Evolutionary conservation across 1,140 invertebrate species (phyloP), one percentile per base, ranked within the genome.

Genomic region (Diorhabda elongata): DNA sequence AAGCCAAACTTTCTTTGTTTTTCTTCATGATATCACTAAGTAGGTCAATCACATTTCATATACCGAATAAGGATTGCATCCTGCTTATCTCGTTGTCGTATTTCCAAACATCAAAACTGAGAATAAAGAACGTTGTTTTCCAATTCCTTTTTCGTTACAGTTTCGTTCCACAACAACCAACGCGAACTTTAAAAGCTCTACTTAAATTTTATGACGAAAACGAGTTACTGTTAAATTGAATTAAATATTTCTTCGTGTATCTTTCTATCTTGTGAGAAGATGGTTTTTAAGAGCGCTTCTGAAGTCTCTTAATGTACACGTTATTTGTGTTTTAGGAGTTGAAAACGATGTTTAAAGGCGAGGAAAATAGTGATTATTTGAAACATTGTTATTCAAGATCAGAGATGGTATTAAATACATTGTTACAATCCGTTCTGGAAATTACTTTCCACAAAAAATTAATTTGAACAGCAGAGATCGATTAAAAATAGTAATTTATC

Each of bases 211-310:
- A 52, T 52, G 47, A 52, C 6, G n/a, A 52, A n/a, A 52, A 52
- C 47, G 47, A 52, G 47, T 52, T 52, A n/a, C 47, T 52, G 47
- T n/a, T 52, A 52, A 52, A 52, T 52, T 52, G 47, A 52, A 52
- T 52, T 52, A 52, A 52, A 52, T 4, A 52, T 52, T 52, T 52
- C n/a, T 4, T n/a, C 6, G 6, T 52, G 47, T 52, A 6, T 52
- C 47, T 52, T 52, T 52, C 47, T 4, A 3, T 52, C 47, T 52
- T 52, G 6, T 52, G 47, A 3, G 47, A 4, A 3, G 47, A 26
- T 52, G 47, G 47, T n/a, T 52, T 52, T 52, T 52, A 8, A 52
- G 47, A n/a, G n/a, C 47, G 47, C n/a, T 52, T 52, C 6, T 52
- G 47, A 52, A 52, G 47, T 52, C 47, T 52, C 47, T 52, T 52